Evolutionary conservation across 2,888 invertebrate genomes (phyloP).

Genomic region (Drosophila maculinotata): DNA sequence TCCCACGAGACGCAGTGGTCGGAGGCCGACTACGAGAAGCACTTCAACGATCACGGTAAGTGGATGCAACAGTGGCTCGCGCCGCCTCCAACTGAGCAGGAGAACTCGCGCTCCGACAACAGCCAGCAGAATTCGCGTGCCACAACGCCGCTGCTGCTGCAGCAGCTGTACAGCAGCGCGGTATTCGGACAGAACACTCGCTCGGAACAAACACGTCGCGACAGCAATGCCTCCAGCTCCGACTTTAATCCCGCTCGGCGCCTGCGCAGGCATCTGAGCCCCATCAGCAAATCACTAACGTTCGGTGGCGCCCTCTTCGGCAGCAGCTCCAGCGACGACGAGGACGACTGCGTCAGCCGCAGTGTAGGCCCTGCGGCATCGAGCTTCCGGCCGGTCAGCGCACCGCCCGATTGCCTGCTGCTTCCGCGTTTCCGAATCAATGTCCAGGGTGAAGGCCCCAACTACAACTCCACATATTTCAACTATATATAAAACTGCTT

Average conservation of each 20-base stretch:
- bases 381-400: slow-evolving; percentile 68
- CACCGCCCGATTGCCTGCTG: slow-evolving; percentile 67
- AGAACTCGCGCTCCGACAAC: slow-evolving; percentile 51
- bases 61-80: slow-evolving; percentile 77
- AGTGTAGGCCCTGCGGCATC: slow-evolving; percentile 5
- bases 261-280: slow-evolving; percentile 54
- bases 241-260: slow-evolving; percentile 41
- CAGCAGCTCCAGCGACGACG: slow-evolving; percentile 70
- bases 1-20: slow-evolving; percentile 91
- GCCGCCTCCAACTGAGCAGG: slow-evolving; percentile 50
- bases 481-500: not conserved
- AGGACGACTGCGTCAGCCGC: slow-evolving; percentile 56
- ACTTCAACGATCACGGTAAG: slow-evolving; percentile 94
- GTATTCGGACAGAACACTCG: slow-evolving; percentile 58
- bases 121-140: slow-evolving; percentile 81
- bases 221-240: slow-evolving; percentile 64
- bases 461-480: slow-evolving; percentile 2
- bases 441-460: slow-evolving; percentile 71
- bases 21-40: slow-evolving; percentile 95
- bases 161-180: slow-evolving; percentile 85
- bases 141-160: slow-evolving; percentile 86
- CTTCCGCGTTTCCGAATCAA: slow-evolving; percentile 69
- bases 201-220: slow-evolving; percentile 39
- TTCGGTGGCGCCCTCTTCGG: slow-evolving; percentile 47
- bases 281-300: slow-evolving; percentile 72